These are phyloP conservation scores for Allobates femoralis DNA, from an alignment of 2,797 vertebrate genomes.

Conservation along the genomic window DNA sequence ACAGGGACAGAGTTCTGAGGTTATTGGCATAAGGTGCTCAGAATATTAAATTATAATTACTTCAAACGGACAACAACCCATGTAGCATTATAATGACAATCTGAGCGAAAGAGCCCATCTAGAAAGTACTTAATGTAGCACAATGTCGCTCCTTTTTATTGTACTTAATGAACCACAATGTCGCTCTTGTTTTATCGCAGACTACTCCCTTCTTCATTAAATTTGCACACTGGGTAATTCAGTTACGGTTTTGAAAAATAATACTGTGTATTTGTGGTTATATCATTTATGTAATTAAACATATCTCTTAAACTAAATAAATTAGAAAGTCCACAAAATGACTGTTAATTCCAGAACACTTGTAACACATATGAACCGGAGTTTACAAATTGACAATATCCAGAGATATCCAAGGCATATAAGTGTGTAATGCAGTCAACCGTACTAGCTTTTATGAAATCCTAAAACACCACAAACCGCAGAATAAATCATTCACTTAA, in stretches of 20 bases:
- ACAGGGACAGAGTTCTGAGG: conserved; percentile 70
- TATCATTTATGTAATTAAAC: no score
- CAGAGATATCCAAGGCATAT: no score
- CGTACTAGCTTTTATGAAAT: no score
- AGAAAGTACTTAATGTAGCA: conserved; percentile 2
- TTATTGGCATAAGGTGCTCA: conserved; percentile 58
- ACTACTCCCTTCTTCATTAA: conserved; percentile 1
- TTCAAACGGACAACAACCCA: conserved; percentile 61
- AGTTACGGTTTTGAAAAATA: neutral
- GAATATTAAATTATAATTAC: conserved; percentile 64
- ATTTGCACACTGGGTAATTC: neutral
- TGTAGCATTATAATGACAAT: conserved; percentile 54
- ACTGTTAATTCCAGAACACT: neutral
- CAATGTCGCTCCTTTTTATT: conserved; percentile 20
- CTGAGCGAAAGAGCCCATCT: conserved; percentile 40
- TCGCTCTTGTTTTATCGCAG: neutral
- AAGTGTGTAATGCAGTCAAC: no score
- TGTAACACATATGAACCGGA: neutral
- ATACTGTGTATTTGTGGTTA: conserved; percentile 12
- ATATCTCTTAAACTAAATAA: no score
- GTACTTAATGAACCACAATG: conserved; percentile 13
- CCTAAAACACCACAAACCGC: no score
- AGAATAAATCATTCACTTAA: no score
- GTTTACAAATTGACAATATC: neutral
- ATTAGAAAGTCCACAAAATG: neutral